Conservation (phyloP, 35 echinoderm and acorn worm genomes). For the Eucidaris tribuloides region DNA sequence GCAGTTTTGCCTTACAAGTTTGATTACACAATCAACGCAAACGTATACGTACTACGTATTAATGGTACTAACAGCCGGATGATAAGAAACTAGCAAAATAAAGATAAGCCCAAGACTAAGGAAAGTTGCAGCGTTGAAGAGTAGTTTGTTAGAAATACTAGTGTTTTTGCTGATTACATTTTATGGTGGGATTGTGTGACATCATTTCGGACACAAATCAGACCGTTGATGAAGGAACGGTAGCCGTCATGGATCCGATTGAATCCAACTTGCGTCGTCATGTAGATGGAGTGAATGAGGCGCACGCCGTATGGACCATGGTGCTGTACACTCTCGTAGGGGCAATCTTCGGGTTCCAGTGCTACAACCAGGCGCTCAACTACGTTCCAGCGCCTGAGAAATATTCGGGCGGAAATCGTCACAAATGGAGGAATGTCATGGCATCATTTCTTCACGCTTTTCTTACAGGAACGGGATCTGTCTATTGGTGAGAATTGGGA, state of each 20-base stretch:
- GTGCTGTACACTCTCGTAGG: conserved; percentile 66
- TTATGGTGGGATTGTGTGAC: too few relatives aligned
- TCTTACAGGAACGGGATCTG: conserved; percentile 52
- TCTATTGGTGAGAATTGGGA: conserved; percentile 48
- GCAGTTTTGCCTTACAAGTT: too few relatives aligned
- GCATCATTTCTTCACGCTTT: conserved; percentile 74
- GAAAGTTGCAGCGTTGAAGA: too few relatives aligned
- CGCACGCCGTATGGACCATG: conserved; percentile 5
- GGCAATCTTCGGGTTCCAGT: conserved; percentile 69
- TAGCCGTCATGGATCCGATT: conserved; percentile 26
- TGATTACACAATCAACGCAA: too few relatives aligned
- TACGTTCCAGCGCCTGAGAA: conserved; percentile 65
- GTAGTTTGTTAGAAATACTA: too few relatives aligned
- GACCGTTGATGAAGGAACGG: too few relatives aligned
- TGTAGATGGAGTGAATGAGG: conserved; percentile 5
- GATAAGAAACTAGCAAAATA: too few relatives aligned
- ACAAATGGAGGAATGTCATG: conserved; percentile 81
- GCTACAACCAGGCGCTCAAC: conserved; percentile 69
- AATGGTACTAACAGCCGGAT: too few relatives aligned
- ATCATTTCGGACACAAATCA: too few relatives aligned
- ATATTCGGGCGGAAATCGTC: conserved; percentile 51
- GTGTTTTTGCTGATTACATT: too few relatives aligned
- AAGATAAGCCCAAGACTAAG: too few relatives aligned
- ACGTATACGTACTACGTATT: too few relatives aligned
- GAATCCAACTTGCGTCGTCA: conserved; percentile 3